Evolutionary conservation across 1,140 invertebrate genomes (phyloP).

Genomic region (Chrysopa pallens): DNA sequence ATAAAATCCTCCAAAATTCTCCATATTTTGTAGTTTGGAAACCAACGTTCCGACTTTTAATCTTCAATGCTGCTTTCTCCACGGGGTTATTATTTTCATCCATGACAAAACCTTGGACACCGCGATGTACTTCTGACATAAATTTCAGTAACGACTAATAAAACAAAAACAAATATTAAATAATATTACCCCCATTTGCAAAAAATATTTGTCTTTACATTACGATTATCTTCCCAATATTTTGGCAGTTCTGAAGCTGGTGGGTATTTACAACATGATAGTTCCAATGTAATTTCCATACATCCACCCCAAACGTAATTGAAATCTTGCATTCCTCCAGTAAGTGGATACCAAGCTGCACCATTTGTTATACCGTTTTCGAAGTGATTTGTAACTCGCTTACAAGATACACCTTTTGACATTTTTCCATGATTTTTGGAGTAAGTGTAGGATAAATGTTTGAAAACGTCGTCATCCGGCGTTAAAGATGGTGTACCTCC

Average conservation of each 20-base stretch:
- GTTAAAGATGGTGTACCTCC: slow-evolving; percentile 59
- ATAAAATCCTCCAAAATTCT: slow-evolving; percentile 80
- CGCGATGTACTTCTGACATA: slow-evolving; percentile 73
- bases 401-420: slow-evolving; percentile 65
- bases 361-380: slow-evolving; percentile 81
- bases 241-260: slow-evolving; percentile 61
- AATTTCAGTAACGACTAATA: slow-evolving; percentile 63
- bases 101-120: slow-evolving; percentile 64
- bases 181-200: neutral
- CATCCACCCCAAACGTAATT: slow-evolving; percentile 96
- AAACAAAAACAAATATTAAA: neutral
- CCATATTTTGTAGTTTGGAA: slow-evolving; percentile 80
- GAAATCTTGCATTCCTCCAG: slow-evolving; percentile 90
- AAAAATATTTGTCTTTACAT: neutral
- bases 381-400: slow-evolving; percentile 51
- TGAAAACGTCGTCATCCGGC: slow-evolving; percentile 89
- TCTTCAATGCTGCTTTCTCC: slow-evolving; percentile 62
- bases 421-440: slow-evolving; percentile 77
- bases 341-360: slow-evolving; percentile 80
- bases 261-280: slow-evolving; percentile 95
- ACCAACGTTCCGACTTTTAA: slow-evolving; percentile 71
- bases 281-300: slow-evolving; percentile 95
- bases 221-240: slow-evolving; percentile 83
- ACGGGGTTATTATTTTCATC: slow-evolving; percentile 68
- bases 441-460: slow-evolving; percentile 74